Evolutionary conservation across 2,888 invertebrate species (phyloP).

Genomic region (Onchidella celtica): DNA sequence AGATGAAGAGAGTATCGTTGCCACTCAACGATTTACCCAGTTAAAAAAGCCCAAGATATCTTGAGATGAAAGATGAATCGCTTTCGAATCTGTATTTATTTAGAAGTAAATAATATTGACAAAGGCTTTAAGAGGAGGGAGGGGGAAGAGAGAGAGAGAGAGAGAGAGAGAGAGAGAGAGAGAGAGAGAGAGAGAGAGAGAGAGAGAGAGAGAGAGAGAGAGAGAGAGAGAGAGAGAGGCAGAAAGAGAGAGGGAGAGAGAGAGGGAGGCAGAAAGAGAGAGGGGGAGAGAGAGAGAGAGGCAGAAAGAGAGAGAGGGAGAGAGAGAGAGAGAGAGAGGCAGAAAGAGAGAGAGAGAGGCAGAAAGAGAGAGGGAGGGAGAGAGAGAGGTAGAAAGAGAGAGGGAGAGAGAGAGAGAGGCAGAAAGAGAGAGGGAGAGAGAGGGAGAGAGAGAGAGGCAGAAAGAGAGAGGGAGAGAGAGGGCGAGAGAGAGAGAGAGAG

Average conservation of each 20-base stretch:
- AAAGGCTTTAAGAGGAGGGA: neutral
- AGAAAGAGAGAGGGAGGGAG: neutral
- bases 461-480: slow-evolving; percentile 98
- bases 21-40: too few relatives aligned
- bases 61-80: too few relatives aligned
- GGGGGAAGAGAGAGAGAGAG: neutral
- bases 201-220: neutral
- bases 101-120: neutral
- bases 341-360: neutral
- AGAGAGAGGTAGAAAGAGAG: slow-evolving; percentile 85
- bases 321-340: neutral
- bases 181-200: neutral
- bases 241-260: neutral
- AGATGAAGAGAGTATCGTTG: too few relatives aligned
- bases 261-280: neutral
- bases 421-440: neutral
- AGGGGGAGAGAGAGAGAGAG: neutral
- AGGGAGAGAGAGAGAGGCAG: slow-evolving; percentile 47
- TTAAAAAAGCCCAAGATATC: too few relatives aligned
- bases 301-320: neutral
- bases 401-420: slow-evolving; percentile 85
- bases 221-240: neutral
- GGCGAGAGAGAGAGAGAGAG: slow-evolving; percentile 98
- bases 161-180: slow-evolving; percentile 1
- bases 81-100: too few relatives aligned